Evolutionary conservation across 2,797 vertebrate species (phyloP).

Genomic region (Acrossocheilus fasciatus): DNA sequence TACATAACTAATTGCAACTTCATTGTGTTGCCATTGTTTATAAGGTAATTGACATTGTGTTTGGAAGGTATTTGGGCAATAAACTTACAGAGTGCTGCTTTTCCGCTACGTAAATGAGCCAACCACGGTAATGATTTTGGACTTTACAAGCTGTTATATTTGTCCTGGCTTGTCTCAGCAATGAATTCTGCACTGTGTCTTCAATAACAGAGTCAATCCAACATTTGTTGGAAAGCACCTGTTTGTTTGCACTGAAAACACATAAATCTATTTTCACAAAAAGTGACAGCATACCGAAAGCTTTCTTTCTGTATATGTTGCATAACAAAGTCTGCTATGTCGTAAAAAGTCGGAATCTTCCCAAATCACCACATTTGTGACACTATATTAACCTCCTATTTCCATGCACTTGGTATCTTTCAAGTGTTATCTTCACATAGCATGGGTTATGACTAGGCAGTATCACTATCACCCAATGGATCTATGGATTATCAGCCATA

Average conservation of each 20-base stretch:
- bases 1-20: background rate
- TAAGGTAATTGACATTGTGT: conserved; percentile 19
- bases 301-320: background rate
- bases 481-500: background rate
- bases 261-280: background rate
- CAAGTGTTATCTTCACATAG: conserved; percentile 1
- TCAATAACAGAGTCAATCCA: background rate
- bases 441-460: background rate
- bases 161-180: conserved; percentile 21
- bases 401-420: background rate
- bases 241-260: background rate
- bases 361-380: background rate
- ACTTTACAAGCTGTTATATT: conserved; percentile 23
- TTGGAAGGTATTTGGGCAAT: conserved; percentile 18
- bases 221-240: background rate
- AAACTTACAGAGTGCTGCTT: background rate
- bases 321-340: background rate
- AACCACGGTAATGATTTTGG: conserved; percentile 2
- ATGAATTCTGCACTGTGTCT: conserved; percentile 10
- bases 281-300: background rate
- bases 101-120: background rate
- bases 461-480: background rate
- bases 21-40: background rate
- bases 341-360: background rate
- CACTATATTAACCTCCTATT: background rate